These are phyloP conservation scores for Dryocosmus kuriphilus DNA, from an alignment of 2,888 invertebrate genomes.

Conservation along the genomic window DNA sequence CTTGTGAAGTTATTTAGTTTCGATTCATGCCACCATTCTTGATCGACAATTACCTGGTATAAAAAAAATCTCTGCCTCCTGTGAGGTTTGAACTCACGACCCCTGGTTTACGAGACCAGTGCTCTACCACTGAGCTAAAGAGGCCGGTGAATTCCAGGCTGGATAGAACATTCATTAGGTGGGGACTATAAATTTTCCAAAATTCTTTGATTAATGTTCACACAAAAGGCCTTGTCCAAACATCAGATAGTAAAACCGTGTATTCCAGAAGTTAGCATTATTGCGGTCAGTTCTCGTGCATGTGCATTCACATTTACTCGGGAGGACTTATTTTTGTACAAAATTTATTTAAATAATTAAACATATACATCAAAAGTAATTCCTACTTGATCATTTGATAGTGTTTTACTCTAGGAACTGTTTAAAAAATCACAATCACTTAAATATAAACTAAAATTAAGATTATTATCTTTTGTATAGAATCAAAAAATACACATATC, in stretches of 20 bases:
- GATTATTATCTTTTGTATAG: not conserved
- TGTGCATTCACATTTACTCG: not conserved
- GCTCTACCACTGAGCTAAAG: conserved; percentile 93
- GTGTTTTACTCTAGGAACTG: not conserved
- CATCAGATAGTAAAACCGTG: not conserved
- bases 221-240: not conserved
- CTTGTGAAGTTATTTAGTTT: not conserved
- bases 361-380: not conserved
- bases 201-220: conserved; percentile 27
- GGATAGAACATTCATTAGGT: conserved; percentile 39
- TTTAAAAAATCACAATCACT: not conserved
- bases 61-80: conserved; percentile 82
- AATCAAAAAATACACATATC: not conserved
- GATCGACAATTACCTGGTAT: conserved; percentile 36
- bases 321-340: not conserved
- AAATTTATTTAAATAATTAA: not conserved
- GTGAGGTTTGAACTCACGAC: conserved; percentile 93
- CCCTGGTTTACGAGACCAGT: conserved; percentile 93
- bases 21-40: not conserved
- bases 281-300: not conserved
- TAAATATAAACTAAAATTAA: not conserved
- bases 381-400: not conserved
- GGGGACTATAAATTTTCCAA: conserved; percentile 46
- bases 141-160: conserved; percentile 78
- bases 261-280: not conserved